phyloP scores from a whole-genome alignment of 2,888 invertebrate genomes.

The Pediacus dermestoides region DNA sequence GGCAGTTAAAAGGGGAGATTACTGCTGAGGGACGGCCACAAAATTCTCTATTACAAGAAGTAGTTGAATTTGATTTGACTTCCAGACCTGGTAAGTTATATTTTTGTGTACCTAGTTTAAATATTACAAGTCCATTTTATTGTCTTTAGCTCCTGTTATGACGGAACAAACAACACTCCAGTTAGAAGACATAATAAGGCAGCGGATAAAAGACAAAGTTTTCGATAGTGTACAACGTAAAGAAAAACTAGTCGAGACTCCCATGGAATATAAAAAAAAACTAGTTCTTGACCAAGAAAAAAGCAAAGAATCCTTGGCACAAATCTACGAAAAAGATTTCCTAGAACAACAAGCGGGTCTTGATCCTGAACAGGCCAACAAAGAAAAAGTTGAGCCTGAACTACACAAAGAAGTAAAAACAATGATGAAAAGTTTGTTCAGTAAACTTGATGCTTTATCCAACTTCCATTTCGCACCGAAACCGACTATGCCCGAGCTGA shows the following conservation, averaged over 20 bases:
- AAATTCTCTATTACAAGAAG: conserved; percentile 89
- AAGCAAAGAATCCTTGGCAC: conserved; percentile 86
- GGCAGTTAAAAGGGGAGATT: conserved; percentile 93
- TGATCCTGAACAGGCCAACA: conserved; percentile 54
- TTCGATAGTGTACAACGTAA: conserved; percentile 93
- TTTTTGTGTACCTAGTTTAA: too few species aligned
- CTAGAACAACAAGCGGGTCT: conserved; percentile 61
- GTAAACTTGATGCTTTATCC: conserved; percentile 85
- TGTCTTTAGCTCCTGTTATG: conserved; percentile 71
- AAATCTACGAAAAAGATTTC: conserved; percentile 91
- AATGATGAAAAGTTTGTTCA: conserved; percentile 72
- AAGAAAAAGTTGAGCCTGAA: conserved; percentile 65
- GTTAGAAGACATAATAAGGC: conserved; percentile 87
- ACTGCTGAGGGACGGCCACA: conserved; percentile 75
- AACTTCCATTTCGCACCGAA: conserved; percentile 95
- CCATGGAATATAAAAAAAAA: conserved; percentile 81
- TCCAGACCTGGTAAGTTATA: conserved; percentile 65
- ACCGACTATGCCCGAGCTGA: conserved; percentile 78
- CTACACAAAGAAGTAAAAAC: conserved; percentile 74
- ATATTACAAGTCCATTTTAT: conserved; percentile 5
- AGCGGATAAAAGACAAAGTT: conserved; percentile 86
- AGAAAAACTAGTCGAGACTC: conserved; percentile 77
- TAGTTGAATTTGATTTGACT: conserved; percentile 84
- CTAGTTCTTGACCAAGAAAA: conserved; percentile 89
- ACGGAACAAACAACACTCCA: conserved; percentile 85